A percentile compares a stretch with the other conserved stretches of the same genome.
Conservation (phyloP, 2,113 vertebrate species). For the Recurvirostra avosetta region DNA sequence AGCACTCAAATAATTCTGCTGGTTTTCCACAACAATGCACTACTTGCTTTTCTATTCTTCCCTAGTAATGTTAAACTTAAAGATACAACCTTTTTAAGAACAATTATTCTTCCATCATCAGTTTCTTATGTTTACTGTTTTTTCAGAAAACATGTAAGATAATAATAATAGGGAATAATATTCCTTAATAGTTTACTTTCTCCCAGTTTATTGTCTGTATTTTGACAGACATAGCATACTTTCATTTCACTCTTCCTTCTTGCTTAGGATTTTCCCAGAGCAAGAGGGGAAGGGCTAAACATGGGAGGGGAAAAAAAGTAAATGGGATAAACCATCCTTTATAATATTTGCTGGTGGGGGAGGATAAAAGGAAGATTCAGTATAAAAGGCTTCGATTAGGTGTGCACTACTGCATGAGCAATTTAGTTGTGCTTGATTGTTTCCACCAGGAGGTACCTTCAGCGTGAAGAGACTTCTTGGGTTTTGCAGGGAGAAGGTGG, state of each 20-base stretch:
- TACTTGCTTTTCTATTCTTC: background rate
- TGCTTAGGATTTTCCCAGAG: background rate
- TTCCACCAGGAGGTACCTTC: background rate
- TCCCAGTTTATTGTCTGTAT: background rate
- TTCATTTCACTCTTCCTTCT: background rate
- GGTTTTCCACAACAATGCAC: background rate
- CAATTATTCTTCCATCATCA: background rate
- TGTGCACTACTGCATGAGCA: fast-evolving
- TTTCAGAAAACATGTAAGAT: background rate
- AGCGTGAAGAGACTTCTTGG: background rate
- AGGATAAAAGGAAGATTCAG: background rate
- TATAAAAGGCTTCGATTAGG: fast-evolving
- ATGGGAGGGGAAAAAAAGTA: background rate
- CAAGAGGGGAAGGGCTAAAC: background rate
- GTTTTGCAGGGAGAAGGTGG: background rate
- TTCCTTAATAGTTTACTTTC: background rate
- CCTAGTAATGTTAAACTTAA: background rate
- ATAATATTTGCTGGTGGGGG: background rate
- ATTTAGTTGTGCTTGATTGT: background rate
- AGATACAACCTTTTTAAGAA: background rate
- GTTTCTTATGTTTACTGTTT: background rate
- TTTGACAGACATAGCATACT: background rate
- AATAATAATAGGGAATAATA: background rate
- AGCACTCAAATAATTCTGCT: background rate
- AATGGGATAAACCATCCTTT: background rate